Conservation (phyloP, 2,797 vertebrate species). For the Pseudopleuronectes americanus region DNA sequence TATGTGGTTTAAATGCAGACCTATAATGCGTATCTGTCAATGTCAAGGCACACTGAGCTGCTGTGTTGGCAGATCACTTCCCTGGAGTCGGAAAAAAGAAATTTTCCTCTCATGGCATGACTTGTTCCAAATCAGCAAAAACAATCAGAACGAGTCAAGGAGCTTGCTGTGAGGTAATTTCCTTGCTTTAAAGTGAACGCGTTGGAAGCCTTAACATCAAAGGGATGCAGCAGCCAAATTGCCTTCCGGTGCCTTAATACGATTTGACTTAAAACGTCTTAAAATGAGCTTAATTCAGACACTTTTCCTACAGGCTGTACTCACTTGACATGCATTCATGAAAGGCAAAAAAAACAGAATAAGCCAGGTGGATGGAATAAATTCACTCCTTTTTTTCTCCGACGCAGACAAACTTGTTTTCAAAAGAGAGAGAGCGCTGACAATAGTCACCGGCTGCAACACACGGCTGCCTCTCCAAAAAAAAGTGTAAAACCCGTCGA, state of each 20-base stretch:
- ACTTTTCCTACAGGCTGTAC: slow-evolving; percentile 25
- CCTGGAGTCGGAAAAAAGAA: slow-evolving; percentile 9
- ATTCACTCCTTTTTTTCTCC: slow-evolving; percentile 11
- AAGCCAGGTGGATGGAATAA: slow-evolving; percentile 13
- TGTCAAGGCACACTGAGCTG: slow-evolving; percentile 38
- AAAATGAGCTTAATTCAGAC: slow-evolving; percentile 33
- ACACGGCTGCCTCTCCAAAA: slow-evolving; percentile 32
- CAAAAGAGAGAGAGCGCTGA: not conserved
- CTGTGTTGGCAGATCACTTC: slow-evolving; percentile 31
- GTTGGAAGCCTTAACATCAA: slow-evolving; percentile 49
- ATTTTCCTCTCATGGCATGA: slow-evolving; percentile 27
- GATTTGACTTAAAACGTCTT: slow-evolving; percentile 32
- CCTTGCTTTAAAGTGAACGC: slow-evolving; percentile 18
- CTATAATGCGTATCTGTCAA: slow-evolving; percentile 31
- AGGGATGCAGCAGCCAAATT: slow-evolving; percentile 24
- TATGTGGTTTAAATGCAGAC: slow-evolving; percentile 23
- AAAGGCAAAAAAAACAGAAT: slow-evolving; percentile 37
- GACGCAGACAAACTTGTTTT: slow-evolving; percentile 21
- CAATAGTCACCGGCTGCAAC: slow-evolving; percentile 26
- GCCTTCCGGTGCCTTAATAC: slow-evolving; percentile 28
- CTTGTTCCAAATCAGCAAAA: slow-evolving; percentile 38
- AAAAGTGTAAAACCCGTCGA: slow-evolving; percentile 41
- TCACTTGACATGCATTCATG: slow-evolving; percentile 20
- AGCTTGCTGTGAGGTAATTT: slow-evolving; percentile 31
- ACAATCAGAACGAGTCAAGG: slow-evolving; percentile 25